phyloP scores from a whole-genome alignment of 2,113 vertebrate genomes.

The Lophotis ruficrista region DNA sequence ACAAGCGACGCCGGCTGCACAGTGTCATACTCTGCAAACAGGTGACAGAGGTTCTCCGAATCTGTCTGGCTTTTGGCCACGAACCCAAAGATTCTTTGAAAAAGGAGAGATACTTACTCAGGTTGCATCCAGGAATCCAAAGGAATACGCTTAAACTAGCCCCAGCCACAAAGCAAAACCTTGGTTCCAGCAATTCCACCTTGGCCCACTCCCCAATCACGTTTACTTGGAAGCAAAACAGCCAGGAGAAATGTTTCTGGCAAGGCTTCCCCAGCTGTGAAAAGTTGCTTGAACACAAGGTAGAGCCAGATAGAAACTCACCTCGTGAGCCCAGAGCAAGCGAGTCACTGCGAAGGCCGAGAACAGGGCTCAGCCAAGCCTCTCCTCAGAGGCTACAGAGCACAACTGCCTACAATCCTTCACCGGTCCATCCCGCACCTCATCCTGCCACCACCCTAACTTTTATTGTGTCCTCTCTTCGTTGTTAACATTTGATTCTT shows the following conservation, averaged over 20 bases:
- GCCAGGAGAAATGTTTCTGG: slow-evolving; percentile 36
- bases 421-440: not conserved
- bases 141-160: not conserved
- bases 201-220: slow-evolving; percentile 33
- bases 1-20: slow-evolving; percentile 74
- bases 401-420: not conserved
- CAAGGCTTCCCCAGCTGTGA: slow-evolving; percentile 5
- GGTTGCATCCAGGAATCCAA: not conserved
- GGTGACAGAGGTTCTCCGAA: slow-evolving; percentile 87
- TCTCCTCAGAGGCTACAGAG: not conserved
- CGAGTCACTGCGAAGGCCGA: not conserved
- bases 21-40: slow-evolving; percentile 87
- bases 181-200: slow-evolving; percentile 10
- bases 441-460: not conserved
- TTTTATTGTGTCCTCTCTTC: not conserved
- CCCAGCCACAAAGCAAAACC: not conserved
- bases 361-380: not conserved
- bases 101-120: not conserved
- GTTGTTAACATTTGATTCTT: not conserved
- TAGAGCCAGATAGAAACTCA: slow-evolving; percentile 24
- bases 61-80: slow-evolving; percentile 85
- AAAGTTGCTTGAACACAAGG: slow-evolving; percentile 11
- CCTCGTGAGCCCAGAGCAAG: not conserved
- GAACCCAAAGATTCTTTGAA: slow-evolving; percentile 87
- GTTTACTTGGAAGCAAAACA: slow-evolving; percentile 45